Evolutionary conservation across 2,888 invertebrate species (phyloP).

Genomic region (Portevinia maculata): DNA sequence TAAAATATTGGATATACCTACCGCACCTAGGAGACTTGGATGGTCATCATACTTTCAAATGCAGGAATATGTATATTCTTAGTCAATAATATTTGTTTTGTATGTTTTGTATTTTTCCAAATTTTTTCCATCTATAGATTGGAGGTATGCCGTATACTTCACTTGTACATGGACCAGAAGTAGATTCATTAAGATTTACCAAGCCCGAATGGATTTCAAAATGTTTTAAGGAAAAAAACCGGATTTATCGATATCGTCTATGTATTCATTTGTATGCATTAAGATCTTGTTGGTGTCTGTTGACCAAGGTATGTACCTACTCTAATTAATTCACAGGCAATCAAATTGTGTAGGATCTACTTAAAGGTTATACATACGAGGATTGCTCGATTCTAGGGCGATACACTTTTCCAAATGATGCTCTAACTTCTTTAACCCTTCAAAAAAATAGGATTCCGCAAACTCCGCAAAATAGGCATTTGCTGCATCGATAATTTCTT

Average conservation of each 20-base stretch:
- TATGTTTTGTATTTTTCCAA: conserved; percentile 6
- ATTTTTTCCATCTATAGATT: conserved; percentile 32
- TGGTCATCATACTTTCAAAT: conserved; percentile 62
- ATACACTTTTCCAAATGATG: too few relatives aligned
- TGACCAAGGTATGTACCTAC: too few relatives aligned
- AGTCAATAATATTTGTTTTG: conserved; percentile 58
- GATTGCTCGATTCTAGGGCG: too few relatives aligned
- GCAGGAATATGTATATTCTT: conserved; percentile 66
- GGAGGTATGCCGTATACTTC: conserved; percentile 33
- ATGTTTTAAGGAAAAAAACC: neutral
- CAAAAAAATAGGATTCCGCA: too few relatives aligned
- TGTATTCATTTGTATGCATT: neutral
- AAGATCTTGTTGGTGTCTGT: neutral
- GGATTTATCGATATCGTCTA: neutral
- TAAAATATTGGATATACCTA: conserved; percentile 50
- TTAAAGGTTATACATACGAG: too few relatives aligned
- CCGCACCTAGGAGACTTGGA: conserved; percentile 45
- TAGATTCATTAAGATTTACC: neutral
- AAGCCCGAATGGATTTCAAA: neutral
- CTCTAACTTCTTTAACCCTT: too few relatives aligned
- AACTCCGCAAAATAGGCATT: too few relatives aligned
- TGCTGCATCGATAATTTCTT: too few relatives aligned
- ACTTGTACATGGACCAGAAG: neutral
- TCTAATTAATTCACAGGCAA: too few relatives aligned
- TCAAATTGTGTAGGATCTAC: too few relatives aligned